Evolutionary conservation across 2,797 vertebrate genomes (phyloP), one percentile per base, ranked within the genome.

Genomic region (Neosalanx taihuensis): DNA sequence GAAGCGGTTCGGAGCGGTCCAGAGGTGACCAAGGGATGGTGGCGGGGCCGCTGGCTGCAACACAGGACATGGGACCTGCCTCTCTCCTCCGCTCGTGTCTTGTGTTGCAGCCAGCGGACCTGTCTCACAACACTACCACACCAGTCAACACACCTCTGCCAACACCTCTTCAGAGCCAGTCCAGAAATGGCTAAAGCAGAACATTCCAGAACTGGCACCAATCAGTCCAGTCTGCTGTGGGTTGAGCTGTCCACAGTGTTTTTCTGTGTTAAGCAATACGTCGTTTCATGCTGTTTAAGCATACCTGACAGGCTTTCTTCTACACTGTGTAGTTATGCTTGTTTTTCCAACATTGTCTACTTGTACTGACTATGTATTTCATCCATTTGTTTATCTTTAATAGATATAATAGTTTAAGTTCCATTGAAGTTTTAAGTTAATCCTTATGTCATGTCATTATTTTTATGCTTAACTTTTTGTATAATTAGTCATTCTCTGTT

Each of bases 21-120:
- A 87, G 91, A 92, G 90, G 89, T 90, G 89, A 90, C 86, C 83
- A 71, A 60, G 76, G 72, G 87, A 26, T 13, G n/a, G 81, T 82
- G 91, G 75, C 90, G 90, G 92, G 89, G 94, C 96, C 95, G 93
- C 89, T 73, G 96, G 97, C 96, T 99, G 96, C 95, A 98, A 98
- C 97, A 97, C 94, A 94, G 95, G 96, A 96, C 96, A 95, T 94
- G 95, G 95, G 97, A 94, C 94, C 94, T 94, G 91, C 87, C 90
- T 92, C 86, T 88, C 91, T 89, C 89, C 83, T 92, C 94, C 92
- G 93, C 97, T 99, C 97, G 97, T 99, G 97, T 99, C 97, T 99
- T 99, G 96, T 98, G 97, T 99, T 99, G 97, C 97, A 99, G 97
- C 97, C 96, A 97, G 97, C 94, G 96, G 97, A 91, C 75, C 87